These are phyloP conservation scores for Gambusia holbrooki DNA, from an alignment of 2,113 vertebrate species.

Conservation along the genomic window DNA sequence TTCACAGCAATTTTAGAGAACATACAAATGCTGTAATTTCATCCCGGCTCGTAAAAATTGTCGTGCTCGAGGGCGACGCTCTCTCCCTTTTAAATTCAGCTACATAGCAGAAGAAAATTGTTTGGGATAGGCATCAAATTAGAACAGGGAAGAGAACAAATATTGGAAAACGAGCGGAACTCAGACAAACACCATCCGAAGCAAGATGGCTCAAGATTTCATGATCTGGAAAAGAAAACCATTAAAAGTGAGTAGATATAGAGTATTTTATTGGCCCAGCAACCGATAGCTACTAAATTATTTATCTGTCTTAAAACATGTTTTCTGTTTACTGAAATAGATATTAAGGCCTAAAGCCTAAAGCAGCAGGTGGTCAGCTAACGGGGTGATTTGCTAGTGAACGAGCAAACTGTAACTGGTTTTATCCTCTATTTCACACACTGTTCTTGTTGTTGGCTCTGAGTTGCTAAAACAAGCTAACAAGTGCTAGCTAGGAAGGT, in stretches of 20 bases:
- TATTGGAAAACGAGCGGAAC: slow-evolving; percentile 10
- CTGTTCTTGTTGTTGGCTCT: too few species aligned
- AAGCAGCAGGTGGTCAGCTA: too few species aligned
- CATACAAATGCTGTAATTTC: slow-evolving; percentile 39
- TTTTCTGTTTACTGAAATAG: neutral
- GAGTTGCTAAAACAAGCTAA: too few species aligned
- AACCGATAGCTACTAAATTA: neutral
- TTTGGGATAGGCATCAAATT: slow-evolving; percentile 20
- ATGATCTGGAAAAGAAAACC: neutral
- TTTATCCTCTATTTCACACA: neutral
- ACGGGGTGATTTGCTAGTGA: too few species aligned
- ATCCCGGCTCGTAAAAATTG: slow-evolving; percentile 39
- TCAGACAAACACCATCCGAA: neutral
- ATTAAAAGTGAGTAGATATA: neutral
- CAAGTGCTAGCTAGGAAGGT: too few species aligned
- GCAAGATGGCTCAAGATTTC: neutral
- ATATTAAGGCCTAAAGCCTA: too few species aligned
- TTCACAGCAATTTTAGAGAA: slow-evolving; percentile 24
- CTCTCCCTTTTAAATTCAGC: slow-evolving; percentile 27
- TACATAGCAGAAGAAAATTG: slow-evolving; percentile 29
- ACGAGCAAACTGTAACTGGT: neutral
- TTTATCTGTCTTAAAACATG: neutral
- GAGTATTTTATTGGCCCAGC: neutral
- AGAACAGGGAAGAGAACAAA: slow-evolving; percentile 19
- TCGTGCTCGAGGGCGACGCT: slow-evolving; percentile 31